These are phyloP conservation scores for Phragmatobia fuliginosa DNA, from an alignment of 2,888 invertebrate genomes.

Conservation along the genomic window DNA sequence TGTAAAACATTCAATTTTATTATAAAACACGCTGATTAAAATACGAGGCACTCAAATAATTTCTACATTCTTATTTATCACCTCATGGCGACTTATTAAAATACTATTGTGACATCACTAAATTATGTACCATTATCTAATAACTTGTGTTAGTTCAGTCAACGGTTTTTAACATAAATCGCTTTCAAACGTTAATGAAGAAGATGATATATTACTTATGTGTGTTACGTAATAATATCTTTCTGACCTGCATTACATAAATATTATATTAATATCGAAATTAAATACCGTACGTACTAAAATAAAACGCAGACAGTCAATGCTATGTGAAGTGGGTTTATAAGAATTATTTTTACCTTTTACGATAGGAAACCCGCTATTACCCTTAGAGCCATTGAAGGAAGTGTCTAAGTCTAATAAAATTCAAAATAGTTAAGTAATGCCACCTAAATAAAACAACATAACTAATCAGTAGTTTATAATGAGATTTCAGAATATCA, in stretches of 20 bases:
- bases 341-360: not conserved
- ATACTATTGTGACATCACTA: constrained; percentile 8
- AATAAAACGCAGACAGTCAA: not conserved
- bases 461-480: not conserved
- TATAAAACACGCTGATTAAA: not conserved
- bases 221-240: not conserved
- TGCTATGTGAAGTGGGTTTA: not conserved
- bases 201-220: not conserved
- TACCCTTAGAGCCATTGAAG: not conserved
- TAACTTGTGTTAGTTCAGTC: not conserved
- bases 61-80: constrained; percentile 8
- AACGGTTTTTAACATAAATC: not conserved
- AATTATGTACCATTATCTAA: constrained; percentile 7
- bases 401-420: not conserved
- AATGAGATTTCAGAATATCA: not conserved
- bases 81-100: not conserved
- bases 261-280: not conserved
- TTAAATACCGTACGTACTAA: not conserved
- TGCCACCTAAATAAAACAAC: not conserved
- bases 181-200: constrained; percentile 4
- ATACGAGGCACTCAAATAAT: constrained; percentile 2
- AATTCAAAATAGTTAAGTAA: not conserved
- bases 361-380: not conserved
- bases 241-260: not conserved
- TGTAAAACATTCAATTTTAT: too few species aligned